Evolutionary conservation across 2,888 invertebrate species (phyloP).

Genomic region (Erebia epiphron): DNA sequence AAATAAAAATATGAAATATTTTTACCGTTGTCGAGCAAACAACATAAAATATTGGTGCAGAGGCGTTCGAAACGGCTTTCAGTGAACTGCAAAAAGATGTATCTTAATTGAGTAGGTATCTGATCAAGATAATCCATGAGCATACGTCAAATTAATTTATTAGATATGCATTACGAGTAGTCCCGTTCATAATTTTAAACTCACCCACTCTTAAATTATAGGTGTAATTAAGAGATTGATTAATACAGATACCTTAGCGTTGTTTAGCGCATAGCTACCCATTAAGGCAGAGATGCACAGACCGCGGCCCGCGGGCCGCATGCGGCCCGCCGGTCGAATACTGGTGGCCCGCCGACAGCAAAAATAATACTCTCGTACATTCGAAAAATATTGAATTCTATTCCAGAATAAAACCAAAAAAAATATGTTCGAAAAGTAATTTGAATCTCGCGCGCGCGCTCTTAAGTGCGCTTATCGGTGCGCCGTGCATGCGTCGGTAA

Average conservation of each 20-base stretch:
- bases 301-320: too few species aligned
- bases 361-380: too few species aligned
- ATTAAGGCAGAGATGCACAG: too few species aligned
- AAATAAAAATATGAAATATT: neutral
- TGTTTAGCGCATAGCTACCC: slow-evolving; percentile 30
- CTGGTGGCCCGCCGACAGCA: too few species aligned
- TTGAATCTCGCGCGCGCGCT: too few species aligned
- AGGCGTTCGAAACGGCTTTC: slow-evolving; percentile 18
- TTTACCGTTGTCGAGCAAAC: slow-evolving; percentile 13
- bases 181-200: slow-evolving; percentile 34
- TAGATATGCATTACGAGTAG: slow-evolving; percentile 33
- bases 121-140: slow-evolving; percentile 33
- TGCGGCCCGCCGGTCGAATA: too few species aligned
- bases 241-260: slow-evolving; percentile 33
- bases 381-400: too few species aligned
- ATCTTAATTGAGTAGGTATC: slow-evolving; percentile 35
- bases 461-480: too few species aligned
- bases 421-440: too few species aligned
- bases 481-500: too few species aligned
- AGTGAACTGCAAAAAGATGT: slow-evolving; percentile 27
- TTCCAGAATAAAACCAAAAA: too few species aligned
- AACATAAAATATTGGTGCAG: slow-evolving; percentile 15
- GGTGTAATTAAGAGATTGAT: slow-evolving; percentile 39
- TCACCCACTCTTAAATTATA: slow-evolving; percentile 41
- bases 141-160: slow-evolving; percentile 38